Evolutionary conservation across 2,888 invertebrate species (phyloP).

Genomic region (Stegophylla sp.): DNA sequence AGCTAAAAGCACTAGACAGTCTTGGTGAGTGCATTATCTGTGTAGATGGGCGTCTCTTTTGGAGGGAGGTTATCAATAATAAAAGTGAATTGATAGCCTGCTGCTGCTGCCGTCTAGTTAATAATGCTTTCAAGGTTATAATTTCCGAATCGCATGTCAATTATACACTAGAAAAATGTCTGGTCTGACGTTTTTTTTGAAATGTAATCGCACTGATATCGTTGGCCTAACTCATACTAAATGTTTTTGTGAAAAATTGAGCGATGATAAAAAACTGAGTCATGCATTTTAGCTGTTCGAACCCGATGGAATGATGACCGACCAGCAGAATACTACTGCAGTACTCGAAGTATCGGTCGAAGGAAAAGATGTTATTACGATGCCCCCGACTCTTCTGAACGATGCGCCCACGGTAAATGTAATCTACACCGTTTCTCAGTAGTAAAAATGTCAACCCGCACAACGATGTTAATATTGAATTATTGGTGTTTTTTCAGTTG

Average conservation of each 20-base stretch:
- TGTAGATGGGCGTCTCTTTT: neutral
- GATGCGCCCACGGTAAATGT: slow-evolving; percentile 33
- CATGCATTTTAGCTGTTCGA: slow-evolving; percentile 30
- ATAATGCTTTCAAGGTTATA: slow-evolving; percentile 50
- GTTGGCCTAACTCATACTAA: neutral
- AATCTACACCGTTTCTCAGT: neutral
- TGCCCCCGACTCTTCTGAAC: slow-evolving; percentile 5
- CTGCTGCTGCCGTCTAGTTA: slow-evolving; percentile 1
- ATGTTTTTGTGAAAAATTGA: neutral
- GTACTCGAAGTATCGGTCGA: slow-evolving; percentile 60
- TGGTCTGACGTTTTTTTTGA: slow-evolving; percentile 16
- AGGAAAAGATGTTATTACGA: slow-evolving; percentile 51
- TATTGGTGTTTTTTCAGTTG: neutral
- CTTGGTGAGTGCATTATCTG: too few species aligned
- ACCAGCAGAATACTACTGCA: slow-evolving; percentile 58
- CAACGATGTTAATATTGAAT: neutral
- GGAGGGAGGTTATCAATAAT: slow-evolving; percentile 1
- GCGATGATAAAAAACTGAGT: neutral
- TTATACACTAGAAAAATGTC: neutral
- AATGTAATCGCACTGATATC: neutral
- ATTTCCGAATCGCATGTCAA: slow-evolving; percentile 32
- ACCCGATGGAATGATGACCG: slow-evolving; percentile 57
- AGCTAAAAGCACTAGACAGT: too few species aligned
- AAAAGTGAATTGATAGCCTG: too few species aligned
- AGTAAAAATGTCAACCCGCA: neutral